Conservation (phyloP, 2,113 vertebrate genomes). For the Muntiacus reevesi region DNA sequence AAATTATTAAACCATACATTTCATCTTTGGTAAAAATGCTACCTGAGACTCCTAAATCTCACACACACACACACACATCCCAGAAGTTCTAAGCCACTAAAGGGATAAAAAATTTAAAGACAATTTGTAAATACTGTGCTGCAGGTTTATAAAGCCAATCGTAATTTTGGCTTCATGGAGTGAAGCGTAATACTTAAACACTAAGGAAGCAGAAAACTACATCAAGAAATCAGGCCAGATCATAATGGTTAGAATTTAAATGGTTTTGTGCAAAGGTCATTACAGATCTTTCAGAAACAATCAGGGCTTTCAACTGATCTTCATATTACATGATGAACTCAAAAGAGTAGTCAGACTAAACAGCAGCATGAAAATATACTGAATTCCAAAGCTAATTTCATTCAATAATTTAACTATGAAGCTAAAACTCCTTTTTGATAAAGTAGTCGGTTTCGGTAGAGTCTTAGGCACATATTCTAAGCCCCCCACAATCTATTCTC, state of each 20-base stretch:
- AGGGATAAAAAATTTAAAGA: background rate
- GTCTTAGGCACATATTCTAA: background rate
- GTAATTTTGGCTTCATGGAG: background rate
- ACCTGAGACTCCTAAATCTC: background rate
- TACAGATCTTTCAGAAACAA: background rate
- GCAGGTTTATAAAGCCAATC: background rate
- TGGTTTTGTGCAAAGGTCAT: background rate
- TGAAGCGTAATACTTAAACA: background rate
- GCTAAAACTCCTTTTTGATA: background rate
- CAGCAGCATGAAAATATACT: background rate
- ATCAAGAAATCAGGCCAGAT: background rate
- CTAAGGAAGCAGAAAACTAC: background rate
- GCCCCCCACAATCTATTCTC: background rate
- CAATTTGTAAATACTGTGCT: background rate
- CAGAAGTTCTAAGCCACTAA: background rate
- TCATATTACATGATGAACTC: background rate
- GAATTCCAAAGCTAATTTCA: background rate
- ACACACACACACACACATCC: background rate
- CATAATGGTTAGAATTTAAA: background rate
- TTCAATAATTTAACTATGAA: background rate
- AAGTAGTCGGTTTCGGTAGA: background rate
- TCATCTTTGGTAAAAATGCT: background rate
- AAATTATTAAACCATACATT: background rate
- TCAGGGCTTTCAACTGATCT: background rate
- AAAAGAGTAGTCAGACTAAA: background rate